Evolutionary conservation across 2,113 vertebrate genomes (phyloP), one percentile per base, ranked within the genome.

Genomic region (Apeltes quadracus): DNA sequence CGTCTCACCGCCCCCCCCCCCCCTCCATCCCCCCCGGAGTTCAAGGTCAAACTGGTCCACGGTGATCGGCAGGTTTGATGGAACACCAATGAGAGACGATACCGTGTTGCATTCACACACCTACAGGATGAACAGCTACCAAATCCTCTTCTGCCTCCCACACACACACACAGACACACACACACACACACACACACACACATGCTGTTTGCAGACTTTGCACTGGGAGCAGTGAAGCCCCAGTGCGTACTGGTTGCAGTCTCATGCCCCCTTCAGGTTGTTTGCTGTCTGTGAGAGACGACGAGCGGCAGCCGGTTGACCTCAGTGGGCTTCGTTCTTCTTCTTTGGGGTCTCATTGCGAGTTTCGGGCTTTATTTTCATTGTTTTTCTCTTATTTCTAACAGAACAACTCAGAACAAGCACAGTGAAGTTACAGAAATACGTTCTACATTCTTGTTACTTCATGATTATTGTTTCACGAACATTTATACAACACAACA

Each of bases 251-350:
- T 74, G 64, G 75, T 23, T 87, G 88, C 87, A 88, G 82, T 82
- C 89, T 72, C 81, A 75, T 88, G 81, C 92, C 91, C 90, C 90
- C 93, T 94, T 84, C 89, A 61, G 83, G 63, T 57, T 25, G 32
- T n/a, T 69, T 29, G 13, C 66, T 63, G n/a, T 78, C 61, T 59
- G 44, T 64, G 68, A 76, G n/a, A 32, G 20, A 32, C n/a, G 59
- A 55, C 56, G 46, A 68, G 46, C 61, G 68, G 69, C 41, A 51
- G 53, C 50, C 13, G 72, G 41, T 53, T 48, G 10, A 66, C 44
- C 63, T 69, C 20, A 0, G 9, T 65, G 57, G 23, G 0, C 18
- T 58, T 78, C 11, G 12, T 10, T 0, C 16, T n/a, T 51, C 11
- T n/a, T 29, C 8, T 61, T n/a, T 44, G 4, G 2, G 1, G 32